Percentiles rank a stretch among this genome's conserved stretches.
Conservation (phyloP, 2,888 invertebrate species). For the Hypomecis atomaria region DNA sequence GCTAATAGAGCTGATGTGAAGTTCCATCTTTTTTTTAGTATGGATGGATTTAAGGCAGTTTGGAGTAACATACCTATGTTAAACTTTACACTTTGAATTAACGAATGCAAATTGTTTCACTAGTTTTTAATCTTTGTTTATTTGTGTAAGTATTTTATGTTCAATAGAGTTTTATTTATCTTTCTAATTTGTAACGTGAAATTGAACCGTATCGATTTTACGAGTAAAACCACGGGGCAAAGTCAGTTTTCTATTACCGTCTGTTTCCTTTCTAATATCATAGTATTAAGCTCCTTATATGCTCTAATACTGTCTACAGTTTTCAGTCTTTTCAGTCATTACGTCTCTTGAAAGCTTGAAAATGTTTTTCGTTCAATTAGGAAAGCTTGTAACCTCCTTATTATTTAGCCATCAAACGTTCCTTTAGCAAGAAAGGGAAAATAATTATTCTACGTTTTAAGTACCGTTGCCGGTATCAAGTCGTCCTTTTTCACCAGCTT, state of each 20-base stretch:
- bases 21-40: too few species aligned
- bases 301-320: slow-evolving; percentile 49
- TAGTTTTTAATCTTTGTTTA: too few species aligned
- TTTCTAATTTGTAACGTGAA: too few species aligned
- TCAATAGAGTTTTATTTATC: too few species aligned
- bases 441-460: slow-evolving; percentile 36
- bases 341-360: slow-evolving; percentile 51
- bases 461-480: slow-evolving; percentile 31
- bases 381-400: slow-evolving; percentile 46
- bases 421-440: slow-evolving; percentile 30
- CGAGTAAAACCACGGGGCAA: too few species aligned
- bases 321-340: slow-evolving; percentile 43
- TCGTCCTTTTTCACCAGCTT: slow-evolving; percentile 32
- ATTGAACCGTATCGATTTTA: too few species aligned
- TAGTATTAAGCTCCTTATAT: slow-evolving; percentile 53
- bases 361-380: slow-evolving; percentile 57
- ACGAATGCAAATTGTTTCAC: too few species aligned
- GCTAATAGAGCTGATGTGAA: neutral
- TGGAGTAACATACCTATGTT: too few species aligned
- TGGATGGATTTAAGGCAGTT: too few species aligned
- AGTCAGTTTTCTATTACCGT: neutral
- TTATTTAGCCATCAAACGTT: slow-evolving; percentile 37
- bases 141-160: too few species aligned
- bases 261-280: neutral
- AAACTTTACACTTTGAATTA: too few species aligned